A percentile compares a stretch with the other conserved stretches of the same genome.
Conservation (phyloP, 2,888 invertebrate species). For the Lacanobia wlatinum region DNA sequence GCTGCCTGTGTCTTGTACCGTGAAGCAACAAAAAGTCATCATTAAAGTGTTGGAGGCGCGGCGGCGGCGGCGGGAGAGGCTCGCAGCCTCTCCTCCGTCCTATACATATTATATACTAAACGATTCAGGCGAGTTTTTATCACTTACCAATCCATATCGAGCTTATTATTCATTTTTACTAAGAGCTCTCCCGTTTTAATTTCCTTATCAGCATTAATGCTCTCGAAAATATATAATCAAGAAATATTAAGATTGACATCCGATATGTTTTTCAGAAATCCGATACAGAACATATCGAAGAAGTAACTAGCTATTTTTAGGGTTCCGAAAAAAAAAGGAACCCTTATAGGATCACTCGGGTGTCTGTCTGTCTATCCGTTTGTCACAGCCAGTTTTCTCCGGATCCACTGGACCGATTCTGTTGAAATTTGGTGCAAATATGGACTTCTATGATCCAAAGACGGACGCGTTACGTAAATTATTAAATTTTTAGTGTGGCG, state of each 20-base stretch:
- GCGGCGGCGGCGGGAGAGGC: constrained; percentile 84
- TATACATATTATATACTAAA: constrained; percentile 68
- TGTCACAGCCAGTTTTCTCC: too few relatives aligned
- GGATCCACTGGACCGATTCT: too few relatives aligned
- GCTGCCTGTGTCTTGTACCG: constrained; percentile 72
- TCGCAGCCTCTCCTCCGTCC: constrained; percentile 83
- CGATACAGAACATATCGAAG: constrained; percentile 20
- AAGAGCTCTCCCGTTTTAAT: constrained; percentile 75
- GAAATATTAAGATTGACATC: constrained; percentile 53
- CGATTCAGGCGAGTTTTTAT: constrained; percentile 87
- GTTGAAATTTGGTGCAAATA: too few relatives aligned
- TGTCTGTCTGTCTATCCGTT: too few relatives aligned
- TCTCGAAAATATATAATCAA: constrained; percentile 57
- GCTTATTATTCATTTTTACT: constrained; percentile 84
- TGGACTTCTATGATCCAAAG: too few relatives aligned
- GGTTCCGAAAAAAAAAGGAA: too few relatives aligned
- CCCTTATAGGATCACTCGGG: too few relatives aligned
- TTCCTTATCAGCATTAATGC: constrained; percentile 67
- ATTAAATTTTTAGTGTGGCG: too few relatives aligned
- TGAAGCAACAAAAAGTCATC: constrained; percentile 87
- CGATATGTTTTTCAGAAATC: constrained; percentile 33
- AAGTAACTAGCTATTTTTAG: not conserved
- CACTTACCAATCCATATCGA: constrained; percentile 86
- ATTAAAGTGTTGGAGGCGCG: constrained; percentile 89
- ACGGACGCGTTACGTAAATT: too few relatives aligned